Evolutionary conservation across 2,888 invertebrate species (phyloP).

Genomic region (Drosophila hawaiiensis): DNA sequence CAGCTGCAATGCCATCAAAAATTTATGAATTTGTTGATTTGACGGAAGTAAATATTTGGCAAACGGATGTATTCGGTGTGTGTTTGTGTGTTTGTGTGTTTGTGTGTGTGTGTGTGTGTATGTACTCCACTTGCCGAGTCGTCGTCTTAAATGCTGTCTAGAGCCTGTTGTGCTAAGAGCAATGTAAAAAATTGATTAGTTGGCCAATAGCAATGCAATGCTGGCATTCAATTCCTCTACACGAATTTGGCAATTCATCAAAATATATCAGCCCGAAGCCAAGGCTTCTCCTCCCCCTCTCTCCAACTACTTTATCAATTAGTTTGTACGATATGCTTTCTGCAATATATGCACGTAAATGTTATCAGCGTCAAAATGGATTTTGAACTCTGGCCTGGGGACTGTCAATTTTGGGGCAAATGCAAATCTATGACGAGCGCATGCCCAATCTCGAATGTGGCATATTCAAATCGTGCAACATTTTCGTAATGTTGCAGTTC

Average conservation of each 20-base stretch:
- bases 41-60: slow-evolving; percentile 77
- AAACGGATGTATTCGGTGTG: slow-evolving; percentile 50
- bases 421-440: slow-evolving; percentile 58
- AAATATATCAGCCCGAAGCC: neutral
- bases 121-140: slow-evolving; percentile 33
- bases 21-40: slow-evolving; percentile 76
- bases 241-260: slow-evolving; percentile 14
- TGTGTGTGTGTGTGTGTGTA: neutral
- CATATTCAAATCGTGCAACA: slow-evolving; percentile 62
- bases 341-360: slow-evolving; percentile 12
- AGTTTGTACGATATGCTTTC: slow-evolving; percentile 26
- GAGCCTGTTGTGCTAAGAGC: slow-evolving; percentile 27
- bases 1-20: slow-evolving; percentile 62
- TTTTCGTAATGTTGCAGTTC: slow-evolving; percentile 46
- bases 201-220: slow-evolving; percentile 33
- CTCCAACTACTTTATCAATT: slow-evolving; percentile 34
- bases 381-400: slow-evolving; percentile 30
- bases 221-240: slow-evolving; percentile 13
- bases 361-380: slow-evolving; percentile 45
- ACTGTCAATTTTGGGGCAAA: slow-evolving; percentile 26
- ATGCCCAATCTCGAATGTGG: slow-evolving; percentile 71
- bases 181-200: slow-evolving; percentile 56
- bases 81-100: neutral
- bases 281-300: neutral
- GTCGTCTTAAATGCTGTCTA: slow-evolving; percentile 23